These are phyloP conservation scores for Drosophila dunni DNA, from an alignment of 1,140 invertebrate genomes.

Conservation along the genomic window DNA sequence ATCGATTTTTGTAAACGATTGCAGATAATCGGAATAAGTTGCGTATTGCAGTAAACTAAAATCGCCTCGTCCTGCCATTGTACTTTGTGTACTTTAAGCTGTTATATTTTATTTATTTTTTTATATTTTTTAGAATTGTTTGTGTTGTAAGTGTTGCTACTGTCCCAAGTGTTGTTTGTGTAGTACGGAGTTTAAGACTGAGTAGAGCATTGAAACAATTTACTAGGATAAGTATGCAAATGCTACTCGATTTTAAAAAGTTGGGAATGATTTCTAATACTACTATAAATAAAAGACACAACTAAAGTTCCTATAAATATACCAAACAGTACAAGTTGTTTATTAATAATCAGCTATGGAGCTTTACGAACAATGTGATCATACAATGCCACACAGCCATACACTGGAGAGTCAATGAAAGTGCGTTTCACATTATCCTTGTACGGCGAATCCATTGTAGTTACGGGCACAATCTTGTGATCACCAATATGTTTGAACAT, in stretches of 20 bases:
- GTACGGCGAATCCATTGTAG: background rate
- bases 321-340: background rate
- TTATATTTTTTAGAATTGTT: background rate
- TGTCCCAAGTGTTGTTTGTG: background rate
- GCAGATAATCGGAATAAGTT: constrained; percentile 51
- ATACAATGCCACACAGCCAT: constrained; percentile 23
- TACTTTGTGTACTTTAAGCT: background rate
- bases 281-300: too few relatives aligned
- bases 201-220: background rate
- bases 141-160: background rate
- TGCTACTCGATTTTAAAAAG: background rate
- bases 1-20: constrained; percentile 42
- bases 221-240: background rate
- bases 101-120: background rate
- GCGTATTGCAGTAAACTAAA: constrained; percentile 47
- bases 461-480: constrained; percentile 23
- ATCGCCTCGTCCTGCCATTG: constrained; percentile 14
- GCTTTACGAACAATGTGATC: constrained; percentile 34
- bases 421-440: constrained; percentile 17
- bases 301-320: background rate
- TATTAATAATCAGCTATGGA: background rate
- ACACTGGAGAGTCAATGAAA: constrained; percentile 5
- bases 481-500: constrained; percentile 32
- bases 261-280: background rate
- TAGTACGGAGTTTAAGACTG: background rate